phyloP scores from a whole-genome alignment of 2,113 vertebrate genomes.

The Spheniscus mendiculus region DNA sequence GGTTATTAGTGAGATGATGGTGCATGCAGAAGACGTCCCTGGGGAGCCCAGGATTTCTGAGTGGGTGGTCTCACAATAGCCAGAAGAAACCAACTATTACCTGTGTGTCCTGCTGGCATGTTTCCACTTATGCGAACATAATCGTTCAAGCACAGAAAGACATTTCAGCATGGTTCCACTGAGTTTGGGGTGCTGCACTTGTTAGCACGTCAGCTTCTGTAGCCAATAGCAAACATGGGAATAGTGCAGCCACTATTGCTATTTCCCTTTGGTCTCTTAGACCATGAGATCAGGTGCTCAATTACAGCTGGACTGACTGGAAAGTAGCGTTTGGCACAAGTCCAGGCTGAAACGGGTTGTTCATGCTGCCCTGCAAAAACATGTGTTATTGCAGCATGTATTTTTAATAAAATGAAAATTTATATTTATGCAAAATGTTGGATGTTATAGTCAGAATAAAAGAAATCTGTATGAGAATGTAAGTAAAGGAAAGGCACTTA shows the following conservation, averaged over 20 bases:
- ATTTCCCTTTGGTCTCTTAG: not conserved
- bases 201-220: not conserved
- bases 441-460: not conserved
- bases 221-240: not conserved
- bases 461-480: not conserved
- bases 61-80: not conserved
- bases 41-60: not conserved
- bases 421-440: not conserved
- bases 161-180: not conserved
- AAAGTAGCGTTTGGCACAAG: not conserved
- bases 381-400: not conserved
- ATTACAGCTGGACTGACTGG: not conserved
- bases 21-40: not conserved
- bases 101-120: not conserved
- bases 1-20: not conserved
- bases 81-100: not conserved
- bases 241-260: not conserved
- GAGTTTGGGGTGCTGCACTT: not conserved
- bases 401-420: not conserved
- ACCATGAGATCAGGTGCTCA: not conserved
- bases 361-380: not conserved
- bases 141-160: not conserved
- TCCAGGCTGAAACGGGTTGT: not conserved
- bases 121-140: not conserved
- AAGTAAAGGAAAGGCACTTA: conserved; percentile 3